A percentile compares a stretch with the other conserved stretches of the same genome.
These are phyloP conservation scores for Actenoides lindsayi DNA, from an alignment of 2,113 vertebrate species.

Conservation along the genomic window DNA sequence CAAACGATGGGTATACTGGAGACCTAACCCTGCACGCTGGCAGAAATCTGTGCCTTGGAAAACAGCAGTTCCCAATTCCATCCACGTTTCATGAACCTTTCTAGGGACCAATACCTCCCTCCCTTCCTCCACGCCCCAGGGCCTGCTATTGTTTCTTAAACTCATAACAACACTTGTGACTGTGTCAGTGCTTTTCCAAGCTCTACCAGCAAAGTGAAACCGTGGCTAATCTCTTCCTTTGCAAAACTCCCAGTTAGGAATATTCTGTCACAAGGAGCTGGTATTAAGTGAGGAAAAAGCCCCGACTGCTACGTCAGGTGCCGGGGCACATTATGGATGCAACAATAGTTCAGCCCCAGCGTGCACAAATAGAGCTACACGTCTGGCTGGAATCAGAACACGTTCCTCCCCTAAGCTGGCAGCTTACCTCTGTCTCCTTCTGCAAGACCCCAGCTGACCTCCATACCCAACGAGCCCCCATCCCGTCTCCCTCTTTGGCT, in stretches of 20 bases:
- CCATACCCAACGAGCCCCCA: not conserved
- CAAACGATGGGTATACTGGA: not conserved
- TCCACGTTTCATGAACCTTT: not conserved
- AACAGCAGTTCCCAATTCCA: not conserved
- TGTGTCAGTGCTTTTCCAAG: not conserved
- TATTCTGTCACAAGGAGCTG: not conserved
- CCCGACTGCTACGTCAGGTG: not conserved
- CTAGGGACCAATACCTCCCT: not conserved
- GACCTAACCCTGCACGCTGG: not conserved
- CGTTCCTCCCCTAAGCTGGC: not conserved
- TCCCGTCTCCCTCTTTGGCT: not conserved
- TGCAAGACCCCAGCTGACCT: conserved; percentile 10
- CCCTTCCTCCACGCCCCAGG: not conserved
- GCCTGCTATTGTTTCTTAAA: not conserved
- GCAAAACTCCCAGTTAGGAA: not conserved
- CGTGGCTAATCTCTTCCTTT: not conserved
- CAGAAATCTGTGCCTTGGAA: not conserved
- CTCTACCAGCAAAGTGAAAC: not conserved
- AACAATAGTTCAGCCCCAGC: not conserved
- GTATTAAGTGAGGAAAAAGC: not conserved
- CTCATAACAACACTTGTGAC: not conserved
- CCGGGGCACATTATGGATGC: not conserved
- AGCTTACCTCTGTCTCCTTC: not conserved
- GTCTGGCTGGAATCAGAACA: not conserved
- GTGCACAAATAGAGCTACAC: not conserved